Evolutionary conservation across 2,113 vertebrate genomes (phyloP).

Genomic region (cattle (Bos taurus)): DNA sequence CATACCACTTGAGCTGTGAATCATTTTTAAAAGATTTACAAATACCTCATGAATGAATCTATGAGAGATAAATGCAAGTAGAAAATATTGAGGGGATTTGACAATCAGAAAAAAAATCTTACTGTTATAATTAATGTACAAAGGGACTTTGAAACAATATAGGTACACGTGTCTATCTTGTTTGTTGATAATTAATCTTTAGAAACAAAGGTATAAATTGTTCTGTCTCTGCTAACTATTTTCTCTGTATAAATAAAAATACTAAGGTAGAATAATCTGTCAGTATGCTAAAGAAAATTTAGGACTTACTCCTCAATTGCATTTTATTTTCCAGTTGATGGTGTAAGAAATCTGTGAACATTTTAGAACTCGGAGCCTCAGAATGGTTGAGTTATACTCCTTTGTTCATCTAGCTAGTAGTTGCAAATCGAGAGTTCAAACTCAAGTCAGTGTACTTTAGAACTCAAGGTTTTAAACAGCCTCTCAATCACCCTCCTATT

Average conservation of each 20-base stretch:
- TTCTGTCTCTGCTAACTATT: neutral
- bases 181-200: neutral
- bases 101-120: neutral
- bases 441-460: neutral
- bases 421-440: neutral
- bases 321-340: slow-evolving; percentile 22
- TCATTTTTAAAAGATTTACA: slow-evolving; percentile 12
- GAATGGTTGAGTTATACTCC: neutral
- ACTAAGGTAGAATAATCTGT: neutral
- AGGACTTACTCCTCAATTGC: neutral
- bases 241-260: neutral
- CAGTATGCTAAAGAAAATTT: neutral
- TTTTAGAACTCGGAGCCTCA: neutral
- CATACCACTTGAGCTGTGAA: neutral
- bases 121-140: neutral
- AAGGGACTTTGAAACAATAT: neutral
- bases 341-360: neutral
- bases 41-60: neutral
- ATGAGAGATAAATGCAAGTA: neutral
- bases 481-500: neutral
- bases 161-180: neutral
- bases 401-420: neutral
- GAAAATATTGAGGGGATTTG: neutral
- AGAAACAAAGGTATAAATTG: neutral
- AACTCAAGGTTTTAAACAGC: neutral